Evolutionary conservation across 30 jellyfish, hydroid and myxozoan genomes (phyloP), one percentile per base, ranked within the genome.

Genomic region (Aurelia aurita): DNA sequence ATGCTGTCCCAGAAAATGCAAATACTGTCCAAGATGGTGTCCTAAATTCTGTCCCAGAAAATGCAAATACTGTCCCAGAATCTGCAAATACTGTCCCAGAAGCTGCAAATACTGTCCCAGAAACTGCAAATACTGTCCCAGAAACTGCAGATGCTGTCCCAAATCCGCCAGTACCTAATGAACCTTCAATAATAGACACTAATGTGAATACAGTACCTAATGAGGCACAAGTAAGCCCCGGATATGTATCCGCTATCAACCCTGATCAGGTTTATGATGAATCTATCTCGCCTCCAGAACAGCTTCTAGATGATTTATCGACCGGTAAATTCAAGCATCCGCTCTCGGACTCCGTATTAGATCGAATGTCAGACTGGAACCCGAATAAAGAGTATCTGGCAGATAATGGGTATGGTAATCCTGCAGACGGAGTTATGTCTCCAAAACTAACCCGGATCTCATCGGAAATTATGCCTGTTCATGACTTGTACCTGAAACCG

Each of bases 241-340:
- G 78, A 18, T 82, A 82, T 20, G 45, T 83, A 63, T 64, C 92
- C 45, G 96, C 98, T 14, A 59, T 79, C n/a, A 92, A 72, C 27
- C 89, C 64, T 11, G 97, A 88, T 60, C 74, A 85, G 22, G 45
- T 86, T 18, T 74, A 75, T 58, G 98, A 91, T 44, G 87, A 85
- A 27, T 76, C 97, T 5, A 77, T 92, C 0, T 75, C 97, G 8
- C 98, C 98, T 20, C 86, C 98, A 5, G 98, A 92, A 31, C 98
- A 87, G 67, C 88, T 92, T 14, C 80, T 92, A 8, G 98, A 92
- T 66, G 86, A 88, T 78, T 60, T 92, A 53, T 82, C 98, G 32
- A 74, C 89, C 25, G 96, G 96, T 18, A 77, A 72, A 26, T 81
- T 92, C 69, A 74, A 70, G 49, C 84, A 84, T 34, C 97, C 97